A percentile compares a stretch with the other conserved stretches of the same genome.
phyloP scores from a whole-genome alignment of 2,113 vertebrate genomes.

The Argyrosomus japonicus region DNA sequence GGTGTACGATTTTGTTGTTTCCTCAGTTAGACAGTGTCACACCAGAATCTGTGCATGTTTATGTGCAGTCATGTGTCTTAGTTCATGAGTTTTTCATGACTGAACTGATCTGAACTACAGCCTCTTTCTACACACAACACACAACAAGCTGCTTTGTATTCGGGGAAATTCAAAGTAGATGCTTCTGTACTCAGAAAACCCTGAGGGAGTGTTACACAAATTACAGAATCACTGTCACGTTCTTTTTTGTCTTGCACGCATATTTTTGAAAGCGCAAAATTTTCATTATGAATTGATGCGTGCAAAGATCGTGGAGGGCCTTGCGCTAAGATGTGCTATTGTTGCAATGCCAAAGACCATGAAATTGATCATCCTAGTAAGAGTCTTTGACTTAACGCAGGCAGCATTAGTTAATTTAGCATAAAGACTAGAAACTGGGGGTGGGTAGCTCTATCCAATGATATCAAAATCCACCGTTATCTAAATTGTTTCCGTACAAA shows the following conservation, averaged over 20 bases:
- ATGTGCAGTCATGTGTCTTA: conserved; percentile 25
- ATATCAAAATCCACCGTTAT: too few species aligned
- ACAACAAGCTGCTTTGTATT: neutral
- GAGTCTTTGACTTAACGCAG: neutral
- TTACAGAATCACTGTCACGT: neutral
- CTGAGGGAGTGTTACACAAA: neutral
- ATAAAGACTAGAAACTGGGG: neutral
- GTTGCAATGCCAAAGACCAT: neutral
- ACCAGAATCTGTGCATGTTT: neutral
- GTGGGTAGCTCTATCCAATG: neutral
- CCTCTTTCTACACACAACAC: neutral
- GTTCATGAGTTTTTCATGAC: neutral
- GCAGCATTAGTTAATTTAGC: neutral
- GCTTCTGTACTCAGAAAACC: neutral
- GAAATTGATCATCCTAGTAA: neutral
- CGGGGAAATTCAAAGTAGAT: neutral
- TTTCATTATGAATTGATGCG: neutral
- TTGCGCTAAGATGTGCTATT: neutral
- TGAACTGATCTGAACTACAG: neutral
- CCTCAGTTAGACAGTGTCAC: neutral
- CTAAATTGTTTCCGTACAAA: too few species aligned
- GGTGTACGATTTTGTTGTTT: neutral
- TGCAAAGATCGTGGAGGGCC: too few species aligned
- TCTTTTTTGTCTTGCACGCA: neutral
- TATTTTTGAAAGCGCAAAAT: neutral